Evolutionary conservation across 2,888 invertebrate species (phyloP).

Genomic region (Artemia sinica): DNA sequence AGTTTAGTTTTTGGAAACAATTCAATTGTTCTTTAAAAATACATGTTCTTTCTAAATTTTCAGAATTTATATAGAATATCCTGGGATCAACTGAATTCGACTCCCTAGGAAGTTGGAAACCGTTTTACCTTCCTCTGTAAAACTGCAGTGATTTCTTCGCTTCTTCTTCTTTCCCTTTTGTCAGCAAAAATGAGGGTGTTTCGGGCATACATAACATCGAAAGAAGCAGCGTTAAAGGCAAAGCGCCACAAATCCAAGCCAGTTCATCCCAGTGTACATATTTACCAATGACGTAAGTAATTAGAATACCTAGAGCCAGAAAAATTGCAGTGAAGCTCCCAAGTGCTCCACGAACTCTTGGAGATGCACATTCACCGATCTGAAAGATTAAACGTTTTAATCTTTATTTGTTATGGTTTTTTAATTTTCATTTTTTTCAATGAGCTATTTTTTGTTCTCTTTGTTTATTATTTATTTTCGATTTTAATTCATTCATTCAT

Average conservation of each 20-base stretch:
- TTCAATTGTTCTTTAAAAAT: neutral
- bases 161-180: slow-evolving; percentile 40
- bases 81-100: no score
- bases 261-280: slow-evolving; percentile 43
- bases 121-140: slow-evolving; percentile 45
- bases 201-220: slow-evolving; percentile 72
- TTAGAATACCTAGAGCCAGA: slow-evolving; percentile 53
- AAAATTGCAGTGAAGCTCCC: slow-evolving; percentile 22
- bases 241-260: slow-evolving; percentile 45
- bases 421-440: no score
- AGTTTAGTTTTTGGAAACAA: neutral
- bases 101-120: no score
- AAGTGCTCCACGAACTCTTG: slow-evolving; percentile 20
- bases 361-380: slow-evolving; percentile 22
- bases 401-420: no score
- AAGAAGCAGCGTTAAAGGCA: slow-evolving; percentile 49
- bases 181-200: slow-evolving; percentile 53
- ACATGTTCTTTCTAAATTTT: neutral
- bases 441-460: no score
- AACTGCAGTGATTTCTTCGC: slow-evolving; percentile 50
- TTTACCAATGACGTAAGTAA: slow-evolving; percentile 54
- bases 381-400: neutral
- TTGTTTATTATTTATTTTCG: no score
- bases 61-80: neutral
- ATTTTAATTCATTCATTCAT: no score